phyloP scores from a whole-genome alignment of 2,797 vertebrate genomes.

The Betta splendens region DNA sequence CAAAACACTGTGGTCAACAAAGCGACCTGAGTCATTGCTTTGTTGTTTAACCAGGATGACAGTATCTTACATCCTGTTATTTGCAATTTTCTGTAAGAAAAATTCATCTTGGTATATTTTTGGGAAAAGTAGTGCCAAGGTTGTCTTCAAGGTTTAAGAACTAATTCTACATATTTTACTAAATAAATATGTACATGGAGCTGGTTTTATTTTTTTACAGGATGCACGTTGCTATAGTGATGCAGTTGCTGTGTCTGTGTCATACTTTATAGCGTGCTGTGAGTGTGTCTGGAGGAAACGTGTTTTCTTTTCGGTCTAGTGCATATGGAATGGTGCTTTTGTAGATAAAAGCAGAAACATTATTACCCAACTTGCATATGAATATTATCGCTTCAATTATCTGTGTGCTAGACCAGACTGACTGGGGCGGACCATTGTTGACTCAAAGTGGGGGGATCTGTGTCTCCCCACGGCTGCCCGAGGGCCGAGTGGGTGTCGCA shows the following conservation, averaged over 20 bases:
- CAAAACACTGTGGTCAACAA: constrained; percentile 54
- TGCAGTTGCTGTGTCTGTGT: too few relatives aligned
- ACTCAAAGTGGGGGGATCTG: constrained; percentile 13
- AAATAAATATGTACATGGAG: too few relatives aligned
- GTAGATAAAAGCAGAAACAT: constrained; percentile 6
- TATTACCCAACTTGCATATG: constrained; percentile 7
- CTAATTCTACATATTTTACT: too few relatives aligned
- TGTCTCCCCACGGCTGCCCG: constrained; percentile 16
- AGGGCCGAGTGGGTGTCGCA: constrained; percentile 58
- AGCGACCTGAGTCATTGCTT: constrained; percentile 54
- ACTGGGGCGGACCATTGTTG: constrained; percentile 50
- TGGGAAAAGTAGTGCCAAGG: constrained; percentile 17
- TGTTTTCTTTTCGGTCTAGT: background rate
- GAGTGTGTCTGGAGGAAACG: background rate
- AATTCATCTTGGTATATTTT: constrained; percentile 5
- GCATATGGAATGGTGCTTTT: background rate
- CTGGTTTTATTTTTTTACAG: too few relatives aligned
- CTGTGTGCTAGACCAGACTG: constrained; percentile 12
- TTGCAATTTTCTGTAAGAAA: too few relatives aligned
- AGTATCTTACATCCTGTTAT: constrained; percentile 23
- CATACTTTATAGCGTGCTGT: background rate
- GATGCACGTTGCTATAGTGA: too few relatives aligned
- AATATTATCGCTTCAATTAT: constrained; percentile 35
- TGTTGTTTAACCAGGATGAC: constrained; percentile 58
- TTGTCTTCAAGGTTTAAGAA: constrained; percentile 19